Conservation (phyloP, 2,888 invertebrate species). For the Caenorhabditis zanzibari region DNA sequence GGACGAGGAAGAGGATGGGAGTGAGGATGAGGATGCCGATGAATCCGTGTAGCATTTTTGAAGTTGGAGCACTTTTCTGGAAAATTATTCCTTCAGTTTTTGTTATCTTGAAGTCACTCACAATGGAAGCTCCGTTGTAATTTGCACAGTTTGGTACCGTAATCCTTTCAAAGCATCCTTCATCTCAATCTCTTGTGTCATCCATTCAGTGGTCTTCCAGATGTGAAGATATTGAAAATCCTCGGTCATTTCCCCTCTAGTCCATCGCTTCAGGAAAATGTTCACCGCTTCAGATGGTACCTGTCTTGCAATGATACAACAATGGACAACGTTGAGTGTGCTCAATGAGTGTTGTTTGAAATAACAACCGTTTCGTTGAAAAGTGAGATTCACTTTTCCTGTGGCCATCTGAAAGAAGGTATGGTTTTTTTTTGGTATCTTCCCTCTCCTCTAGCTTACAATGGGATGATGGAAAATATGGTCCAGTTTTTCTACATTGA, state of each 20-base stretch:
- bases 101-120: conserved; percentile 4
- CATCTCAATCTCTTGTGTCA: conserved; percentile 14
- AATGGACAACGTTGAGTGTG: conserved; percentile 2
- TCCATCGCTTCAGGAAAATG: conserved; percentile 42
- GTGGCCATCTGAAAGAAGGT: conserved; percentile 26
- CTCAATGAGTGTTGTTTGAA: conserved; percentile 10
- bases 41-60: too few relatives aligned
- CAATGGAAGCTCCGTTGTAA: conserved; percentile 37
- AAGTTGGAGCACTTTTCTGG: background rate
- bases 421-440: too few relatives aligned
- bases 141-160: conserved; percentile 12
- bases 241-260: conserved; percentile 31
- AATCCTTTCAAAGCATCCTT: conserved; percentile 19
- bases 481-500: conserved; percentile 29
- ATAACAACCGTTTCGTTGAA: conserved; percentile 10
- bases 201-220: conserved; percentile 37
- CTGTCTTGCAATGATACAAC: conserved; percentile 10
- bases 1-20: background rate
- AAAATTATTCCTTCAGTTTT: background rate
- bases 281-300: conserved; percentile 38
- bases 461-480: conserved; percentile 30
- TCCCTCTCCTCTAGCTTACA: conserved; percentile 16
- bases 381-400: conserved; percentile 30
- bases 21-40: background rate
- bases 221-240: conserved; percentile 32